Percentiles rank a stretch among this genome's conserved stretches.
Conservation (phyloP, 1,140 invertebrate species). For the Drosophila ohnishii region DNA sequence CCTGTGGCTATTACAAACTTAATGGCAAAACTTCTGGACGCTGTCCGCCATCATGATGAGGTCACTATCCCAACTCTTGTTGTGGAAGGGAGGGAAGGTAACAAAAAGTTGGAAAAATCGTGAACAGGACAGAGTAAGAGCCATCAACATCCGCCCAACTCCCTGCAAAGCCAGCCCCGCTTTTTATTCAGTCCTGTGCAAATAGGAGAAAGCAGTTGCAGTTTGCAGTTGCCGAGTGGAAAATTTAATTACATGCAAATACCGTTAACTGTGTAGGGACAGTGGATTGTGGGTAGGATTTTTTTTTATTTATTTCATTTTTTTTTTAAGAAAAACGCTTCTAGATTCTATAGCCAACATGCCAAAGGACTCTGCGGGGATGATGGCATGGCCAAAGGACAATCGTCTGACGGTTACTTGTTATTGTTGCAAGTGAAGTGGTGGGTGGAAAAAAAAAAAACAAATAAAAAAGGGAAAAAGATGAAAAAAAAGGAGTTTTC, state of each 20-base stretch:
- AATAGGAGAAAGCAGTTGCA: slow-evolving; percentile 68
- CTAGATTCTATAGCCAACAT: slow-evolving; percentile 34
- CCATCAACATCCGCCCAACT: slow-evolving; percentile 2
- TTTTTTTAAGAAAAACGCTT: slow-evolving; percentile 7
- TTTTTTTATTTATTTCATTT: not conserved
- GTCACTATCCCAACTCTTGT: slow-evolving; percentile 26
- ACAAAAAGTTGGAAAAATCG: not conserved
- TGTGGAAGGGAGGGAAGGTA: slow-evolving; percentile 4
- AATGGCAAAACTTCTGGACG: slow-evolving; percentile 54
- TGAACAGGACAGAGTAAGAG: slow-evolving; percentile 20
- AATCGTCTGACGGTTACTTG: slow-evolving; percentile 42
- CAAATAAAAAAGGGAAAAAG: not conserved
- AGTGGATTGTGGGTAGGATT: slow-evolving; percentile 23
- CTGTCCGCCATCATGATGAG: slow-evolving; percentile 21
- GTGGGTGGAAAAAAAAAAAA: slow-evolving; percentile 11
- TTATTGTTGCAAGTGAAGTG: slow-evolving; percentile 42
- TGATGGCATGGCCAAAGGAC: slow-evolving; percentile 45
- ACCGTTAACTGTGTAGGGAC: slow-evolving; percentile 55
- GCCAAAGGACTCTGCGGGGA: slow-evolving; percentile 28
- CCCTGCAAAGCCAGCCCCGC: slow-evolving; percentile 5
- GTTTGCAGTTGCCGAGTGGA: slow-evolving; percentile 68
- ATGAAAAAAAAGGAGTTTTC: slow-evolving; percentile 30
- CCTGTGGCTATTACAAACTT: slow-evolving; percentile 51
- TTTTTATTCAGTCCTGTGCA: slow-evolving; percentile 59
- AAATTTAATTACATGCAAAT: slow-evolving; percentile 78